Evolutionary conservation across 2,797 vertebrate species (phyloP).

Genomic region (Pempheris klunzingeri): DNA sequence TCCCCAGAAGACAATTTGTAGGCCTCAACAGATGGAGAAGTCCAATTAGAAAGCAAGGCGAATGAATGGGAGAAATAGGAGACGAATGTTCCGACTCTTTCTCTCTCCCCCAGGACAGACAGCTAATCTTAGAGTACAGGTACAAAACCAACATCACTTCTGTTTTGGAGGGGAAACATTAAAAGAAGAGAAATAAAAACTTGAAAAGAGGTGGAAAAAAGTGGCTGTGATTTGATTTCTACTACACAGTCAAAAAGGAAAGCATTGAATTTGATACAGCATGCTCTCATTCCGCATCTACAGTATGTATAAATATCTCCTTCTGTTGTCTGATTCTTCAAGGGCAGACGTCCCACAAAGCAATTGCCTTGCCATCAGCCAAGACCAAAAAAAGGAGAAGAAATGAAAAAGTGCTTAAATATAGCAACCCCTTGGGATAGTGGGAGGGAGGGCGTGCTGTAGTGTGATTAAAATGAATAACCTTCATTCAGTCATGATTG

Average conservation of each 20-base stretch:
- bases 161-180: conserved; percentile 47
- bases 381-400: conserved; percentile 69
- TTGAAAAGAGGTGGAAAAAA: conserved; percentile 6
- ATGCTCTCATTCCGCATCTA: conserved; percentile 61
- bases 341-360: conserved; percentile 80
- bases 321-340: conserved; percentile 80
- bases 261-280: conserved; percentile 56
- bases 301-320: conserved; percentile 78
- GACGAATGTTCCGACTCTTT: conserved; percentile 58
- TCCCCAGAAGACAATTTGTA: conserved; percentile 75
- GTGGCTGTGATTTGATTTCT: conserved; percentile 56
- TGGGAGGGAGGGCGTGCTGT: conserved; percentile 72
- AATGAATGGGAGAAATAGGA: conserved; percentile 70
- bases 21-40: conserved; percentile 82
- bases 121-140: conserved; percentile 61
- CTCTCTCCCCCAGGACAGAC: conserved; percentile 62
- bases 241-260: conserved; percentile 48
- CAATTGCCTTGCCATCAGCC: conserved; percentile 78
- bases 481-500: conserved; percentile 79
- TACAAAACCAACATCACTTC: conserved; percentile 59
- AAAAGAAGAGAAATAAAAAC: conserved; percentile 29
- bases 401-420: conserved; percentile 84
- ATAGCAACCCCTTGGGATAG: conserved; percentile 79
- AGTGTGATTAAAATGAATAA: conserved; percentile 84
- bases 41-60: conserved; percentile 80